These are phyloP conservation scores for Trypoxylon attenuatum DNA, from an alignment of 2,888 invertebrate genomes.

Conservation along the genomic window DNA sequence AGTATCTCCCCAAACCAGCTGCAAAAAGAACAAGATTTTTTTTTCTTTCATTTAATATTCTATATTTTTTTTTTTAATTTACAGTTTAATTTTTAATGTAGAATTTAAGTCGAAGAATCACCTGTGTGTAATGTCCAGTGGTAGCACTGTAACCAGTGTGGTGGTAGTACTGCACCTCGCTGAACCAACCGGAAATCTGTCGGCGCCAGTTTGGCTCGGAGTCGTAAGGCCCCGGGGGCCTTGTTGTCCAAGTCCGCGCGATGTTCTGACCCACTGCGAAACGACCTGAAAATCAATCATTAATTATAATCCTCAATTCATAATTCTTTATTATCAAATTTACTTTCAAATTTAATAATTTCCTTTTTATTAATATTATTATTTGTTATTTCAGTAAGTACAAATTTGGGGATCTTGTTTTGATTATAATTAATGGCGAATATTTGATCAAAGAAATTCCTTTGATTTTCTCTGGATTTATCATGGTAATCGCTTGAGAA, in stretches of 20 bases:
- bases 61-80: neutral
- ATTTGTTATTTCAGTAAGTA: too few relatives aligned
- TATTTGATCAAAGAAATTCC: too few relatives aligned
- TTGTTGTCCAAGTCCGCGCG: slow-evolving; percentile 88
- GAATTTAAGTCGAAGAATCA: slow-evolving; percentile 60
- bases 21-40: slow-evolving; percentile 54
- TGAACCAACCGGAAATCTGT: slow-evolving; percentile 88
- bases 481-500: too few relatives aligned
- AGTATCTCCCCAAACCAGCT: slow-evolving; percentile 93
- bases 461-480: too few relatives aligned
- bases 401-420: too few relatives aligned
- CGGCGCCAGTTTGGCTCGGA: slow-evolving; percentile 83
- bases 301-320: slow-evolving; percentile 12
- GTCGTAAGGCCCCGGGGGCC: slow-evolving; percentile 78
- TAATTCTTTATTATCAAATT: neutral
- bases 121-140: slow-evolving; percentile 92
- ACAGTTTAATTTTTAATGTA: neutral
- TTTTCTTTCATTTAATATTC: neutral
- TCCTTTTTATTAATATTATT: neutral
- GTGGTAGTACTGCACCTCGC: slow-evolving; percentile 81
- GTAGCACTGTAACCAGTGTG: slow-evolving; percentile 82
- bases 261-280: slow-evolving; percentile 92
- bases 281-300: slow-evolving; percentile 76
- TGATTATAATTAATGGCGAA: too few relatives aligned
- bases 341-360: neutral